Conservation (phyloP, 2,797 vertebrate species). For the Erithacus rubecula region DNA sequence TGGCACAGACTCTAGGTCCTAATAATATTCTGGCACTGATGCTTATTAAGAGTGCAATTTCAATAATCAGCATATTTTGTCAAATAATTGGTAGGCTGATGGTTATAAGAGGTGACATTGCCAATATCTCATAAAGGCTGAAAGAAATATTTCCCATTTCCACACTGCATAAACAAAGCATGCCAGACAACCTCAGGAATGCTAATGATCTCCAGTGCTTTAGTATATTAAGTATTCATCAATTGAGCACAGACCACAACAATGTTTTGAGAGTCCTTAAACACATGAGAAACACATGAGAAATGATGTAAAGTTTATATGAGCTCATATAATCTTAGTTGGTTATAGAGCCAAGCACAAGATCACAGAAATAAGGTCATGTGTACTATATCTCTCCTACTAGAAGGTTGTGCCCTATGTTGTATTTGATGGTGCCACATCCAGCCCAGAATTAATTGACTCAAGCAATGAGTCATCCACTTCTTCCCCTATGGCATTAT, state of each 20-base stretch:
- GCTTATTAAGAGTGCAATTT: slow-evolving; percentile 51
- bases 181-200: slow-evolving; percentile 71
- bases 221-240: slow-evolving; percentile 61
- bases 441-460: slow-evolving; percentile 54
- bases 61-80: slow-evolving; percentile 71
- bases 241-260: slow-evolving; percentile 33
- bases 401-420: slow-evolving; percentile 17
- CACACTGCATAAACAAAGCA: slow-evolving; percentile 59
- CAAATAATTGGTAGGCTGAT: slow-evolving; percentile 67
- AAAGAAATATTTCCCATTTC: slow-evolving; percentile 64
- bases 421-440: slow-evolving; percentile 39
- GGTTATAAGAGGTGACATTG: slow-evolving; percentile 64
- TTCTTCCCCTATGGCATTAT: slow-evolving; percentile 25
- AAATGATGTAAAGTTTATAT: slow-evolving; percentile 52
- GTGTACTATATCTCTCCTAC: slow-evolving; percentile 3
- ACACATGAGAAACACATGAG: slow-evolving; percentile 49
- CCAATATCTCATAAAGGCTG: slow-evolving; percentile 56
- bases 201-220: slow-evolving; percentile 69
- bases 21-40: slow-evolving; percentile 48
- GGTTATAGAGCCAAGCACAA: slow-evolving; percentile 24
- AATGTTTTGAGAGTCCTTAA: slow-evolving; percentile 45
- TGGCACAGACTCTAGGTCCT: background rate
- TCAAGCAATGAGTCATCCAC: slow-evolving; percentile 40
- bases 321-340: slow-evolving; percentile 45
- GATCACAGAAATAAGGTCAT: slow-evolving; percentile 42